Evolutionary conservation across 2,797 vertebrate genomes (phyloP).

Genomic region (Poeciliopsis gracilis): DNA sequence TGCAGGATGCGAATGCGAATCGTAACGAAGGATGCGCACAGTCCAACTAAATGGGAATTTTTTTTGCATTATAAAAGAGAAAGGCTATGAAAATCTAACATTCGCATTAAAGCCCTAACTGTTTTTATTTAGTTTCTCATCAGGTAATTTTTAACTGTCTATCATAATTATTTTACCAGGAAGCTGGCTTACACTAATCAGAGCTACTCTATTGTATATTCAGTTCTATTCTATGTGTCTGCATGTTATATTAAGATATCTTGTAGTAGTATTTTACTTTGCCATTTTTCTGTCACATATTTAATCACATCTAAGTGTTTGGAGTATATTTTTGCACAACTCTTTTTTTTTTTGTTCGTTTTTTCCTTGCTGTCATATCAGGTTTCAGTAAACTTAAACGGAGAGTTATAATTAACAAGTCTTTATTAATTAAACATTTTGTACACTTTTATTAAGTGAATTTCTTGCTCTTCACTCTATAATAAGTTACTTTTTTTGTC

Average conservation of each 20-base stretch:
- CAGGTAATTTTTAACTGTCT: constrained; percentile 20
- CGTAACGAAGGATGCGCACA: constrained; percentile 1
- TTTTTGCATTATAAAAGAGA: constrained; percentile 29
- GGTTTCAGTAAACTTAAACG: constrained; percentile 65
- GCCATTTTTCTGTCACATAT: constrained; percentile 66
- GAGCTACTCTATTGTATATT: constrained; percentile 36
- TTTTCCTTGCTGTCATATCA: constrained; percentile 55
- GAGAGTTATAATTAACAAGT: constrained; percentile 32
- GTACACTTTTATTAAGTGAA: constrained; percentile 14
- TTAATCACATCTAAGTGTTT: constrained; percentile 68
- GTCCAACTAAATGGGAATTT: constrained; percentile 4
- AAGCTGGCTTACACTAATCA: constrained; percentile 42
- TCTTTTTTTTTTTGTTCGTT: constrained; percentile 25
- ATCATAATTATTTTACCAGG: constrained; percentile 46
- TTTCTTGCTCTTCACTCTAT: constrained; percentile 30
- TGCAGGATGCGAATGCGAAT: not conserved
- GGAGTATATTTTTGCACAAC: constrained; percentile 77
- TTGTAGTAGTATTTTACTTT: constrained; percentile 55
- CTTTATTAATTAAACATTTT: constrained; percentile 38
- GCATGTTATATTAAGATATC: constrained; percentile 64
- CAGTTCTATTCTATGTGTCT: constrained; percentile 48
- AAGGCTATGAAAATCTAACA: constrained; percentile 30
- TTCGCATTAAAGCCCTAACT: constrained; percentile 15
- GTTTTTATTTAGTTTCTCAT: constrained; percentile 28
- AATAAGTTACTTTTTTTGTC: constrained; percentile 30